Evolutionary conservation across 2,888 invertebrate genomes (phyloP), one percentile per base, ranked within the genome.

Genomic region (Aphidoletes aphidimyza): DNA sequence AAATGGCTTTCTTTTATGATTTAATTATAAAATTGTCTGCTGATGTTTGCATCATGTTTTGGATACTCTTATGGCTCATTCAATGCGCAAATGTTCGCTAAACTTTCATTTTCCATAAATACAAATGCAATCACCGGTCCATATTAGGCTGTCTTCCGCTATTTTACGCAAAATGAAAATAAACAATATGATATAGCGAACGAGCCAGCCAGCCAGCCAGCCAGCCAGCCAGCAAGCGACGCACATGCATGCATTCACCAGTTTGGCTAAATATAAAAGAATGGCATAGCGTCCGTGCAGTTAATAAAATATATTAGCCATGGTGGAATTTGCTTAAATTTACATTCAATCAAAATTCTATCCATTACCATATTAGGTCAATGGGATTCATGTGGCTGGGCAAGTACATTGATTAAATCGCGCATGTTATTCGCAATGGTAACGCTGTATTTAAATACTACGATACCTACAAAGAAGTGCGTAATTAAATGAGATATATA

Each of bases 21-120:
- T 69, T 30, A 69, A 69, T 69, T 69, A 69, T 69, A 8, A 69
- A n/a, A 69, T 69, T 69, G 69, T 69, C 69, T 69, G 69, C 14
- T 69, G 69, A 69, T 69, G 30, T 69, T 30, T 69, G 69, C 69
- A 69, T 69, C 69, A 30, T 69, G 69, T 69, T 69, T 26, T 69
- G 5, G 0, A 3, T 69, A 30, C 30, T 42, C 14, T 42, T 14
- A 42, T 42, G 42, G 11, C 34, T 5, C 14, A 69, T 30, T 69
- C 6, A n/a, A 26, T 54, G 54, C 22, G 54, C 54, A 54, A 54
- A 54, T 26, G 69, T 69, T 69, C 34, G 69, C 17, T 69, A 30
- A 69, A 69, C 69, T 81, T 81, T 37, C 81, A 37, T 81, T 81
- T 81, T 81, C n/a, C 81, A 81, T 81, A 81, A 81, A 81, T 81